Evolutionary conservation across 1,140 invertebrate species (phyloP), one percentile per base, ranked within the genome.

Genomic region (Calephelis virginiensis): DNA sequence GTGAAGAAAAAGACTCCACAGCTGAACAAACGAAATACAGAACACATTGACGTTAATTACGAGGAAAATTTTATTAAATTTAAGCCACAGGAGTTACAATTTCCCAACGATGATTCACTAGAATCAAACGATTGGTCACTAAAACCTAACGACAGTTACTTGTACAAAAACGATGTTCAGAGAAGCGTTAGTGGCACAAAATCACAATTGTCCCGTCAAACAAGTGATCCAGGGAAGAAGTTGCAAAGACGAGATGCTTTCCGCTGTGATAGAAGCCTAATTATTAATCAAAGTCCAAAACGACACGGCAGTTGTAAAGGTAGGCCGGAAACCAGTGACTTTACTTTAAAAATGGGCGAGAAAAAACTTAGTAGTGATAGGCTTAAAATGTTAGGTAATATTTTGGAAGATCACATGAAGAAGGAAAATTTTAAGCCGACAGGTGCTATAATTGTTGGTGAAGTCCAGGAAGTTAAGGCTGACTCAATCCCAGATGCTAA

Each of bases 231-330:
- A 4, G 85, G 89, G 0, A 91, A 91, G 61, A 93, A 93, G 70
- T 89, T 94, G n/a, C 93, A 94, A 66, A 82, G 93, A 66, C 93
- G 92, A 38, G 93, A 93, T 48, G 93, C 94, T 0, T 94, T 94
- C 76, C 82, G 94, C 6, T 92, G 93, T 69, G 93, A 94, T 66
- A 85, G 91, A 61, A 92, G 78, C 65, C 76, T 92, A 74, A 89
- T 92, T 77, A 79, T 88, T n/a, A 77, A 78, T 14, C 80, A 86
- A 28, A 78, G 77, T 11, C 83, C 88, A 13, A 86, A 91, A 76
- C 75, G 87, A 8, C 82, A 90, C 70, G 86, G 82, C 0, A 89
- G 90, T 61, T 89, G 85, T 46, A 90, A 88, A 67, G 87, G 91
- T 9, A 79, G 90, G 43, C 86, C 89, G 8, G 91, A 91, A 78